Percentiles rank a stretch among this genome's conserved stretches.
phyloP scores from a whole-genome alignment of 2,888 invertebrate species.

The Zonitis immaculata region DNA sequence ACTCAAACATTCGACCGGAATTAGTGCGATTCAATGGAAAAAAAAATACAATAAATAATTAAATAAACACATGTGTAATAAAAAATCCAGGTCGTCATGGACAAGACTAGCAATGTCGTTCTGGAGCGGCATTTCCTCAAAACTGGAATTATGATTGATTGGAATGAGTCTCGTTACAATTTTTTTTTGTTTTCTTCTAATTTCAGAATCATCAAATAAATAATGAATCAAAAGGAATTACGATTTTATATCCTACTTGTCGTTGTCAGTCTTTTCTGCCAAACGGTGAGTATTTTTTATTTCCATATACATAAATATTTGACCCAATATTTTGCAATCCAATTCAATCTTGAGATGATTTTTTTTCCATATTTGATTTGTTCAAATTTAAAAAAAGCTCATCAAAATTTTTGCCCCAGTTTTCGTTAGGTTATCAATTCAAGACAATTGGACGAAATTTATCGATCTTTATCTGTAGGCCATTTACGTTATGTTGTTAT shows the following conservation, averaged over 20 bases:
- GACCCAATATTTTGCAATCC: not conserved
- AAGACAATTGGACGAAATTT: not conserved
- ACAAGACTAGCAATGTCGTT: not conserved
- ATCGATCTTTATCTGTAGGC: not conserved
- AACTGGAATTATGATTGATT: not conserved
- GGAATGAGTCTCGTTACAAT: not conserved
- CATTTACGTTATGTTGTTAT: not conserved
- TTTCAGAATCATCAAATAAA: constrained; percentile 22
- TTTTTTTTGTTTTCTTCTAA: constrained; percentile 24
- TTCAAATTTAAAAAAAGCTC: not conserved
- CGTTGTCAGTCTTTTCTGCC: constrained; percentile 50
- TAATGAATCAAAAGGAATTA: constrained; percentile 44
- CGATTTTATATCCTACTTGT: constrained; percentile 49
- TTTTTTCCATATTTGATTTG: too few species aligned
- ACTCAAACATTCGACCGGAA: too few species aligned
- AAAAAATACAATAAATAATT: too few species aligned
- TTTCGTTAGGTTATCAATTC: not conserved
- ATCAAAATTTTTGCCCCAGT: not conserved
- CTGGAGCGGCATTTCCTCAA: not conserved
- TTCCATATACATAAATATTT: too few species aligned
- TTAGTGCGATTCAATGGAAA: too few species aligned
- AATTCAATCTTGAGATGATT: too few species aligned
- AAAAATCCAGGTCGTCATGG: not conserved
- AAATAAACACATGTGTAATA: too few species aligned
- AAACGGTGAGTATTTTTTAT: constrained; percentile 48